Percentiles rank a stretch among this genome's conserved stretches.
phyloP scores from a whole-genome alignment of 2,888 invertebrate genomes.

The Rhodophaea formosa region DNA sequence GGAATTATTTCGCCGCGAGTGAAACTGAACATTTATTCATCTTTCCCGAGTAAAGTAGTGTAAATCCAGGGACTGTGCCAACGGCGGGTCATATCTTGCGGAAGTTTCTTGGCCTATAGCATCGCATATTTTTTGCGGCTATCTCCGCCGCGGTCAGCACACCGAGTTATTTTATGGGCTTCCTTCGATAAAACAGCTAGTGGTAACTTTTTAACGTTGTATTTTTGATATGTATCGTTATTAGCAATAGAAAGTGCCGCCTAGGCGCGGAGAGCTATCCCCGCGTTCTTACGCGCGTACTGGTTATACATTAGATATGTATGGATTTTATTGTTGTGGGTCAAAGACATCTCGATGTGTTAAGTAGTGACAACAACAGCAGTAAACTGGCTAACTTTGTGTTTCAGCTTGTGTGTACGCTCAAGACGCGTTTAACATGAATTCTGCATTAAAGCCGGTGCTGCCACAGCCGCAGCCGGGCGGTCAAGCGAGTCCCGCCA shows the following conservation, averaged over 20 bases:
- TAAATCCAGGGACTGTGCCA: slow-evolving; percentile 45
- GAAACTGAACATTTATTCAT: slow-evolving; percentile 51
- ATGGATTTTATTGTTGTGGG: slow-evolving; percentile 74
- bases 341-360: slow-evolving; percentile 69
- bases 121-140: slow-evolving; percentile 79
- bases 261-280: slow-evolving; percentile 47
- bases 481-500: slow-evolving; percentile 69
- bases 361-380: slow-evolving; percentile 57
- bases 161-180: slow-evolving; percentile 61
- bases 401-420: slow-evolving; percentile 61
- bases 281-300: slow-evolving; percentile 70
- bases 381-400: slow-evolving; percentile 58
- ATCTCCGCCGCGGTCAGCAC: slow-evolving; percentile 55
- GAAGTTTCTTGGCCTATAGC: slow-evolving; percentile 73
- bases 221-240: slow-evolving; percentile 41
- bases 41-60: slow-evolving; percentile 47
- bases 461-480: slow-evolving; percentile 74
- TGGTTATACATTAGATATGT: slow-evolving; percentile 61
- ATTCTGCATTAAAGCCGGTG: slow-evolving; percentile 83
- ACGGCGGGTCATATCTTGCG: slow-evolving; percentile 65
- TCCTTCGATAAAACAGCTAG: slow-evolving; percentile 53
- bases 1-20: slow-evolving; percentile 57
- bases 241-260: slow-evolving; percentile 48
- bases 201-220: slow-evolving; percentile 57
- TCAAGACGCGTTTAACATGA: slow-evolving; percentile 71